Base-by-base conservation (phyloP, 2,797 vertebrate species). In the Schizopygopsis pylzovi region DNA sequence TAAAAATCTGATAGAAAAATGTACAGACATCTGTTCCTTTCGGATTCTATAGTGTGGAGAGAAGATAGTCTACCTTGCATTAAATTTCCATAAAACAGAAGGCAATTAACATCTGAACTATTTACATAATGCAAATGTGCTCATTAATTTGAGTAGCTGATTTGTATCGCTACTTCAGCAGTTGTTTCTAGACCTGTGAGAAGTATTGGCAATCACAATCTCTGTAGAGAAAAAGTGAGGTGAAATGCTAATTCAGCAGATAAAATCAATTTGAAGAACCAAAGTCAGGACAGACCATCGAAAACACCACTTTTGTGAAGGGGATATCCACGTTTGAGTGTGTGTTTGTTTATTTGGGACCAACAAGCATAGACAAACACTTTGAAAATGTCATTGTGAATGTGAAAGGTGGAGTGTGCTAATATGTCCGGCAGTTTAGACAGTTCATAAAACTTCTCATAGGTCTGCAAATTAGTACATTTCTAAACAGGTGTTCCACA, bases 41-140 rank as follows among this genome's bases (percentile, higher is more conserved):
- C 13, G 25, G 10, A 84, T 84, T 67, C 13, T 18, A 63, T 63
- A 75, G n/a, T 25, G 22, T 0, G 6, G 22, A 81, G 12, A 33
- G n/a, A 25, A 68, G 11, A 41, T 47, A 49, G 45, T 67, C 15
- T 54, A 25, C 22, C 33, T 43, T 77, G 56, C 47, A 89, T 70
- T 56, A 33, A 37, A 88, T 85, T 86, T 79, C 47, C 81, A 84
- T 89, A 88, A 79, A 87, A 87, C 82, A 82, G 85, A 87, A 90
- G 84, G 81, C 82, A 91, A 92, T 92, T 90, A 91, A 90, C 90
- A 85, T 85, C 85, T 90, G 87, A 15, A 76, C 91, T 94, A 89
- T 94, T 94, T 95, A 94, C 91, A 93, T 90, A 92, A 91, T 85
- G 87, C 92, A 93, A 93, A 94, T 94, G 92, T 93, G 91, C 93